Percentiles rank a stretch among this genome's conserved stretches.
phyloP scores from a whole-genome alignment of 2,113 vertebrate species.

The Lathamus discolor region DNA sequence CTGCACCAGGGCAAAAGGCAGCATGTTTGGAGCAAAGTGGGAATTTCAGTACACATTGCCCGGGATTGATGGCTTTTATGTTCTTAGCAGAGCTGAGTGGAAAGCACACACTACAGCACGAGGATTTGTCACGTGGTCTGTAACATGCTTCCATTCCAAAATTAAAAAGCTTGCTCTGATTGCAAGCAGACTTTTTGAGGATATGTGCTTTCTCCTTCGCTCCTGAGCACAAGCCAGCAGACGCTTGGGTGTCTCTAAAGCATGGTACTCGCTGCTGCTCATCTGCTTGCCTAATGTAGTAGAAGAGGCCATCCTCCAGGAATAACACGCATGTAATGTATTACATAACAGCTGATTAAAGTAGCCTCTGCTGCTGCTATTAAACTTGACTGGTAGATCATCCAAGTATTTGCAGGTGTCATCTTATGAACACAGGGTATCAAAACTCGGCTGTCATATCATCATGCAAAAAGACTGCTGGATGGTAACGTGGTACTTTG shows the following conservation, averaged over 20 bases:
- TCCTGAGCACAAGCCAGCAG: background rate
- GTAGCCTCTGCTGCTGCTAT: conserved; percentile 7
- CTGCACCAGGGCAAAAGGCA: background rate
- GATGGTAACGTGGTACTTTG: background rate
- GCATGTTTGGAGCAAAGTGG: background rate
- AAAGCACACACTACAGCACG: background rate
- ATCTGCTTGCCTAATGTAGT: background rate
- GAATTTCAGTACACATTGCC: background rate
- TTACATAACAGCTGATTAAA: conserved; percentile 24
- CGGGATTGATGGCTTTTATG: background rate
- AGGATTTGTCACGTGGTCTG: background rate
- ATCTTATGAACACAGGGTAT: background rate
- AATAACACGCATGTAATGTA: background rate
- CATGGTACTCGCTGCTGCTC: background rate
- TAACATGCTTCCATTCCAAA: background rate
- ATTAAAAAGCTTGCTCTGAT: background rate
- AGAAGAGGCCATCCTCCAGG: conserved; percentile 4
- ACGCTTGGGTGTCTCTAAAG: background rate
- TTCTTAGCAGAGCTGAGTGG: background rate
- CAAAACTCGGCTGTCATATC: background rate
- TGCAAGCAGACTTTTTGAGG: conserved; percentile 9
- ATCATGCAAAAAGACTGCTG: background rate
- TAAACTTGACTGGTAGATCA: background rate
- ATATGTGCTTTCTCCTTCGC: background rate
- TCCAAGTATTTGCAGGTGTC: background rate